Conservation (phyloP, 1,140 invertebrate species). For the Drosophila chauvacae region DNA sequence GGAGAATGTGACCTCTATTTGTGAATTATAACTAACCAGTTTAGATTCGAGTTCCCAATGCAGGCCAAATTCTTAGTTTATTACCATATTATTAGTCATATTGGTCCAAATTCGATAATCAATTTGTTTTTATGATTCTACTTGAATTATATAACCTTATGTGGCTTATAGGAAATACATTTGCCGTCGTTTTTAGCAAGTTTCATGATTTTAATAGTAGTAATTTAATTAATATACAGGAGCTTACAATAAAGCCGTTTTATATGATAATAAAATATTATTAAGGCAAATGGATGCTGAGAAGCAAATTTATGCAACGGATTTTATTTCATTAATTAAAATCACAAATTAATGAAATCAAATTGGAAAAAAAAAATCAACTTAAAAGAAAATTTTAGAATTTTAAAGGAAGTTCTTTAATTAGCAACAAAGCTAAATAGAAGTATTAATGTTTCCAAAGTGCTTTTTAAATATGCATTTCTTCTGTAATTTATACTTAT, state of each 20-base stretch:
- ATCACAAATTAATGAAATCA: no score
- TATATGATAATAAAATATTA: neutral
- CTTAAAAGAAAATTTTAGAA: neutral
- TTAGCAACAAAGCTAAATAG: neutral
- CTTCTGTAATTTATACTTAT: no score
- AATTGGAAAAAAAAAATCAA: no score
- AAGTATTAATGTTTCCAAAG: neutral
- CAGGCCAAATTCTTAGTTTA: constrained; percentile 32
- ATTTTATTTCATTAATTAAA: no score
- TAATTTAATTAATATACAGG: neutral
- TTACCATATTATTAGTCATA: constrained; percentile 29
- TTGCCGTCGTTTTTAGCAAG: neutral
- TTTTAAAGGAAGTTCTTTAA: neutral
- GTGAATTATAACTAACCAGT: constrained; percentile 36
- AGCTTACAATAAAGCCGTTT: neutral
- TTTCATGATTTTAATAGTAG: neutral
- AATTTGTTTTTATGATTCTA: constrained; percentile 11
- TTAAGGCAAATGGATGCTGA: neutral
- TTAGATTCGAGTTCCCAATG: constrained; percentile 23
- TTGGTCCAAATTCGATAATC: constrained; percentile 2
- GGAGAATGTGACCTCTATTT: constrained; percentile 40
- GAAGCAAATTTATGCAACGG: neutral
- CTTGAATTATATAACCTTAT: constrained; percentile 1
- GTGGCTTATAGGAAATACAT: constrained; percentile 2
- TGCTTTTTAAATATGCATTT: no score